Base-by-base conservation (phyloP, 2,113 vertebrate species). In the Tapirus terrestris region DNA sequence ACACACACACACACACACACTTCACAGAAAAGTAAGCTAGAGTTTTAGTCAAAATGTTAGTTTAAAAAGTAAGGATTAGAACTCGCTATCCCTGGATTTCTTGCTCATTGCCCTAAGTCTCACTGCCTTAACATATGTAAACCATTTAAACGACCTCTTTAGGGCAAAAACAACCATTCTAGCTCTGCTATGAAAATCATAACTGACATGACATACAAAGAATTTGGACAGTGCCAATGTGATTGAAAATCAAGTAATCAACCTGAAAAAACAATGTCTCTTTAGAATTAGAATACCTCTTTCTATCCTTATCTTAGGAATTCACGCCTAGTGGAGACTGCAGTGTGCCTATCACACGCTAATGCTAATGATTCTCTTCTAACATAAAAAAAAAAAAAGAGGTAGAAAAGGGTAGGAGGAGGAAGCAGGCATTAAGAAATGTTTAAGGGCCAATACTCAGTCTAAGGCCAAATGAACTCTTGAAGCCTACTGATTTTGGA, bases 331-430 rank as follows among this genome's bases (percentile, higher is more conserved):
- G 76, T 43, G 39, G 92, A 96, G n/a, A 93, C 36, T 93, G 36
- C n/a, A 94, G 21, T 70, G 20, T 92, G 48, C 79, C 72, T 86
- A 79, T 80, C 68, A 87, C n/a, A 95, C 45, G 93, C 36, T 95
- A 94, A 95, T 36, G 43, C 39, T 96, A 83, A 93, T 83, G 43
- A 92, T 84, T 95, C 48, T 96, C 63, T 92, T 56, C 73, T 73
- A 94, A 85, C 48, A 43, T 45, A 77, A 18, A 86, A 43, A 43
- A 89, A 45, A 67, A 84, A 93, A 87, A 81, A 67, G 94, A 97
- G 96, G 97, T 97, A 98, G 94, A 96, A 93, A 94, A 89, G 80
- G 88, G 76, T 85, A 96, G 68, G 89, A 97, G 91, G 65, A 91
- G 12, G 61, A 96, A 97, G 51, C 60, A 96, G 75, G 85, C 81